Base-by-base conservation (phyloP, 1,140 invertebrate species). In the Drosophila bipectinata region DNA sequence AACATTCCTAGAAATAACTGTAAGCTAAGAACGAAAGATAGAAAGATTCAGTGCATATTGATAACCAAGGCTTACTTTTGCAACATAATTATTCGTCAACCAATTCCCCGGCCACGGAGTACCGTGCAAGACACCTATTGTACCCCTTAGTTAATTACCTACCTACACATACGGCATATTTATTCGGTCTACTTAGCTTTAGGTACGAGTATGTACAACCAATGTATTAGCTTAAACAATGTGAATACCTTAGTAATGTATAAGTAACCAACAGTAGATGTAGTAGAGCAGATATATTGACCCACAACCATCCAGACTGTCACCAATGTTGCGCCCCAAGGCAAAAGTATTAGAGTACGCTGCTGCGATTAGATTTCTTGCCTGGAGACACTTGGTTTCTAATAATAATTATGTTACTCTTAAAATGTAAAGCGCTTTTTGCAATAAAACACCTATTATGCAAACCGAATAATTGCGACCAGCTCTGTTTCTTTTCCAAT, bases 391-490 rank as follows among this genome's bases (percentile, higher is more conserved):
- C 72, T 80, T 66, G 72, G 63, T 60, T 84, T 79, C 69, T 80
- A 75, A 53, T 81, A 56, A 55, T 44, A 69, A 34, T 66, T 64
- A 82, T 78, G 76, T 78, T 81, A 84, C 47, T 77, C 87, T 60
- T 87, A 82, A 77, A 69, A 76, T 91, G 85, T 91, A 90, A 91
- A 91, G 90, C 90, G 90, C 90, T 91, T 91, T 91, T 91, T 91
- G 90, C 90, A 91, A 91, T 91, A 91, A 91, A 91, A 87, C 41
- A 44, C 55, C 72, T 82, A 78, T 58, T 75, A 85, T 85, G 69
- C 71, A 72, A 83, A 75, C 77, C 69, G 64, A 80, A 67, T 58
- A 61, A 57, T 74, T 73, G 60, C 63, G 61, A 84, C 64, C 75
- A 78, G 80, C 63, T 59, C 77, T 90, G 62, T 85, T 85, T 85